These are phyloP conservation scores for Sitobion miscanthi DNA, from an alignment of 1,140 invertebrate species.

Conservation along the genomic window DNA sequence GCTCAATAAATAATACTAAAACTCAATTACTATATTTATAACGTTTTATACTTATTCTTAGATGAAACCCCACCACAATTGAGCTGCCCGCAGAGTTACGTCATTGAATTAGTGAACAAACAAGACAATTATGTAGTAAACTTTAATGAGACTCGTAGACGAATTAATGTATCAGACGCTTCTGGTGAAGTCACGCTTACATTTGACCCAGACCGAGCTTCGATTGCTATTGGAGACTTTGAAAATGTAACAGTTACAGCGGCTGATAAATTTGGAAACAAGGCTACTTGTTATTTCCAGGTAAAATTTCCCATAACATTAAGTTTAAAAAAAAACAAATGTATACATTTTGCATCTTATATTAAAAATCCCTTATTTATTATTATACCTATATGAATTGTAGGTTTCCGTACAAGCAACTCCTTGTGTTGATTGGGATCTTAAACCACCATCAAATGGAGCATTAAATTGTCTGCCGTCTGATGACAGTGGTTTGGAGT, in stretches of 20 bases:
- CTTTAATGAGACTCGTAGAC: constrained; percentile 87
- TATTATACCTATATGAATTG: constrained; percentile 53
- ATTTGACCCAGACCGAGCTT: constrained; percentile 84
- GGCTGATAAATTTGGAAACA: constrained; percentile 86
- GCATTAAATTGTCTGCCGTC: constrained; percentile 84
- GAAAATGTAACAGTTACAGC: constrained; percentile 94
- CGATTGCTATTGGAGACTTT: constrained; percentile 87
- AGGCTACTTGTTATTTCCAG: constrained; percentile 92
- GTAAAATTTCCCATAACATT: constrained; percentile 64
- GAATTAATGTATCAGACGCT: constrained; percentile 87
- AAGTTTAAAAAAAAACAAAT: neutral
- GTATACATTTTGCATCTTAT: neutral
- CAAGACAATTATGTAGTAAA: constrained; percentile 90
- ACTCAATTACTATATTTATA: constrained; percentile 35
- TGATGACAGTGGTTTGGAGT: constrained; percentile 83
- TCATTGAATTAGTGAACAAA: constrained; percentile 87
- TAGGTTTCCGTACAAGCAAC: constrained; percentile 87
- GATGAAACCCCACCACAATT: constrained; percentile 93
- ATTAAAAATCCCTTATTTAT: neutral
- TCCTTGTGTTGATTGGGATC: constrained; percentile 92
- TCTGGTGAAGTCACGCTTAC: constrained; percentile 85
- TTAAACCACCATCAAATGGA: constrained; percentile 86
- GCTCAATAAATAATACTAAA: neutral
- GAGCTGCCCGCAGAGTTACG: constrained; percentile 94
- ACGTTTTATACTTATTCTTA: constrained; percentile 59